Evolutionary conservation across 2,113 vertebrate species (phyloP).

Genomic region (Centrocercus urophasianus): DNA sequence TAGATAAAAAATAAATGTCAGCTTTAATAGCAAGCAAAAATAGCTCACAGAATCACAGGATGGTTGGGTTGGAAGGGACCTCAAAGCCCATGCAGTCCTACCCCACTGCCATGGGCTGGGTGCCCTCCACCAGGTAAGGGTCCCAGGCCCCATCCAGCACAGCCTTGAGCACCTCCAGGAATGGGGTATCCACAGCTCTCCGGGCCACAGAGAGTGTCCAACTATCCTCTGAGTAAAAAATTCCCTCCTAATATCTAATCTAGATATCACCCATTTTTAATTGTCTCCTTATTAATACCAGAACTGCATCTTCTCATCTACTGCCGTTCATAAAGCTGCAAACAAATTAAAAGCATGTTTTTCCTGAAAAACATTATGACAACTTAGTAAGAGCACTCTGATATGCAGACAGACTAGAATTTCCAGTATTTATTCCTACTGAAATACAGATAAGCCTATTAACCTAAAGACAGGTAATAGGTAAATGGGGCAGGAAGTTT

Average conservation of each 20-base stretch:
- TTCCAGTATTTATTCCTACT: conserved; percentile 10
- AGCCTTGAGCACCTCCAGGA: too few relatives aligned
- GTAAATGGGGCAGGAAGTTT: background rate
- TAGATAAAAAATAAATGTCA: background rate
- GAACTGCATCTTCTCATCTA: background rate
- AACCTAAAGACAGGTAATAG: background rate
- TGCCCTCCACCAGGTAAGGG: too few relatives aligned
- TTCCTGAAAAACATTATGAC: background rate
- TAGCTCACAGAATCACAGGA: background rate
- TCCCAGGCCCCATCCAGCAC: too few relatives aligned
- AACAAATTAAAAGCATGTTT: background rate
- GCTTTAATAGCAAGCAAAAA: background rate
- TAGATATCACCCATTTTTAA: too few relatives aligned
- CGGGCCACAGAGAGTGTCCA: too few relatives aligned
- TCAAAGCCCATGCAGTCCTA: too few relatives aligned
- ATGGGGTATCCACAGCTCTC: too few relatives aligned
- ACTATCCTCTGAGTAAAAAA: too few relatives aligned
- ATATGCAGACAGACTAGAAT: background rate
- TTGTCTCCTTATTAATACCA: background rate
- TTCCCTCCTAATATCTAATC: too few relatives aligned
- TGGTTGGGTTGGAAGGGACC: too few relatives aligned
- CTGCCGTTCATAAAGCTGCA: background rate
- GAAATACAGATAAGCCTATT: background rate
- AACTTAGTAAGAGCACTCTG: background rate
- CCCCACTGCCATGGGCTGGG: too few relatives aligned